These are phyloP conservation scores for Lepus townsendii DNA, from an alignment of 2,797 vertebrate genomes.

Conservation along the genomic window DNA sequence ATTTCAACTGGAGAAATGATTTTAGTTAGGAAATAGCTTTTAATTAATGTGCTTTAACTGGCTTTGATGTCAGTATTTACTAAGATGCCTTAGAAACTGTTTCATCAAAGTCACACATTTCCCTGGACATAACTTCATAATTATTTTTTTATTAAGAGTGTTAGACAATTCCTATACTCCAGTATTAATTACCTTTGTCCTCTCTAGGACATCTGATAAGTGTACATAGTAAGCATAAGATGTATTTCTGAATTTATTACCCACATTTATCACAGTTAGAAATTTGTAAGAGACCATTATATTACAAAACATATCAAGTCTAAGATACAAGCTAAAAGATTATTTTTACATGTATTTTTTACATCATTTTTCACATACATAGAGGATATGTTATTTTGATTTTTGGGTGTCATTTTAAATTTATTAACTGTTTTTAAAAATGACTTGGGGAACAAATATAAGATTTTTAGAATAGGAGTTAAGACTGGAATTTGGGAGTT, in stretches of 20 bases:
- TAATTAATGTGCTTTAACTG: not conserved
- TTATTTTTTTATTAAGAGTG: not conserved
- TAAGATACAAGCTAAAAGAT: not conserved
- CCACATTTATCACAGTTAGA: not conserved
- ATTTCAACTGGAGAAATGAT: constrained; percentile 64
- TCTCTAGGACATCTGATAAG: not conserved
- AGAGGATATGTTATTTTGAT: not conserved
- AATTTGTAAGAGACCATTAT: not conserved
- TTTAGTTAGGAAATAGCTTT: constrained; percentile 43
- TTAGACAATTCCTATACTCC: not conserved
- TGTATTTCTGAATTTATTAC: not conserved
- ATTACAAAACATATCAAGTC: not conserved
- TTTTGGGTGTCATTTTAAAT: not conserved
- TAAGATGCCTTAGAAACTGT: not conserved
- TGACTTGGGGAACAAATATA: not conserved
- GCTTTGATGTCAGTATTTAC: not conserved
- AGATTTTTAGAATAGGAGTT: not conserved
- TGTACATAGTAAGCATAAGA: rapidly evolving
- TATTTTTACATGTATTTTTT: not conserved
- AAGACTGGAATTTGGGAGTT: not conserved
- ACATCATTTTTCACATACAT: not conserved
- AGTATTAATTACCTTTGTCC: not conserved
- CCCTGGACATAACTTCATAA: not conserved
- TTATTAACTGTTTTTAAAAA: not conserved
- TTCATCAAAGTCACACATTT: not conserved